Evolutionary conservation across 1,140 invertebrate species (phyloP), one percentile per base, ranked within the genome.

Genomic region (Hypsibius dujardini): DNA sequence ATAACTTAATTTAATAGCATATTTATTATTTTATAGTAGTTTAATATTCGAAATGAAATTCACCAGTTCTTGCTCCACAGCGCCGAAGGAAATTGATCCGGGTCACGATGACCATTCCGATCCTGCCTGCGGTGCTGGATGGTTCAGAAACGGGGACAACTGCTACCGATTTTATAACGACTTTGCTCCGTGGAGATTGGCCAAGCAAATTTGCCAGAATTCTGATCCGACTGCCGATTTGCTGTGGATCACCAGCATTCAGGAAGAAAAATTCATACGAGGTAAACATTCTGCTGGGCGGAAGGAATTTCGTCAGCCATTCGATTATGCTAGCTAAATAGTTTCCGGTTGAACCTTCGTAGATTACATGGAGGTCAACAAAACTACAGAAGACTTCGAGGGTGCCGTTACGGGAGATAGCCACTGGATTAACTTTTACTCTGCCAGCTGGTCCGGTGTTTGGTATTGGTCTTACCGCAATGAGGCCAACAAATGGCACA

Each of bases 151-250:
- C 7, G 50, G 50, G 7, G 50, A 56, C 50, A 7, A 56, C 50
- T 56, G 50, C 50, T 56, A 56, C 50, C 50, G n/a, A n/a, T 7
- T 56, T 56, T 7, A 56, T 7, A 56, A 56, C 7, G n/a, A 56
- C 7, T n/a, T n/a, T 7, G n/a, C n/a, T 7, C 7, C 7, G n/a
- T 56, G 50, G 50, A 7, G n/a, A 7, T 56, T 56, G 50, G 50
- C 50, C 50, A 56, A 56, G n/a, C 50, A 56, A n/a, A 56, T n/a
- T 56, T 56, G 50, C n/a, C 50, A 56, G 50, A 56, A 56, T n/a
- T 56, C 50, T 7, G 50, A 56, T n/a, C 50, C 50, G 50, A n/a
- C 50, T 56, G 50, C 50, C 50, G 50, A 56, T 7, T n/a, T 56
- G 7, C 50, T 56, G 7, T 56, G n/a, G 7, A 56, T 56, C 50